These are phyloP conservation scores for Propithecus coquereli DNA, from an alignment of 2,113 vertebrate genomes.

Conservation along the genomic window DNA sequence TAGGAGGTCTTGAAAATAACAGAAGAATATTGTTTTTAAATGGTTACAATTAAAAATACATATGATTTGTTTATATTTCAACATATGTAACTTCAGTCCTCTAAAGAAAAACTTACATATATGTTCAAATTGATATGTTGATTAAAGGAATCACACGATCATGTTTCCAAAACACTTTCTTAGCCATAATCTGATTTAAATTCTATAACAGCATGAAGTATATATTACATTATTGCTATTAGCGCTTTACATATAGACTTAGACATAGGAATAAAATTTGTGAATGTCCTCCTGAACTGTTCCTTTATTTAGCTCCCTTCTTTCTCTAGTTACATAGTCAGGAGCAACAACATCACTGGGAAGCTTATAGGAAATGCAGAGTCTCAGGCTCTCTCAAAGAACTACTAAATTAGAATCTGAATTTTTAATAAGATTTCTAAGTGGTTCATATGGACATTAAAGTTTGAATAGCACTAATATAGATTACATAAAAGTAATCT, in stretches of 20 bases:
- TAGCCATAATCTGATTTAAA: background rate
- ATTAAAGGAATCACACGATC: background rate
- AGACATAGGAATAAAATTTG: background rate
- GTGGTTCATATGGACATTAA: background rate
- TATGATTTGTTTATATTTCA: background rate
- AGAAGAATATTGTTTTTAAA: background rate
- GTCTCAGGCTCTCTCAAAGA: background rate
- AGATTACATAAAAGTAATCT: background rate
- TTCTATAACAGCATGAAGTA: background rate
- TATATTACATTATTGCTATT: background rate
- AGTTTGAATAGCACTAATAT: background rate
- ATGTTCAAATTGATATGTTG: background rate
- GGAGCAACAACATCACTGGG: accelerated
- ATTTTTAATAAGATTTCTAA: background rate
- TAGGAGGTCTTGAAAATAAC: background rate
- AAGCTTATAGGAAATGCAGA: background rate
- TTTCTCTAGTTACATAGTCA: background rate
- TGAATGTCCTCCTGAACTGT: background rate
- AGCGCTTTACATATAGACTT: background rate
- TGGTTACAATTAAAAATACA: background rate
- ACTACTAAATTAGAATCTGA: background rate
- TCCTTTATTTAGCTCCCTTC: background rate
- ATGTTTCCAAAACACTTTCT: background rate
- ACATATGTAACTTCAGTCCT: background rate
- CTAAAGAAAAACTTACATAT: background rate